Conservation (phyloP, 2,888 invertebrate species). For the Camponotus fellah region DNA sequence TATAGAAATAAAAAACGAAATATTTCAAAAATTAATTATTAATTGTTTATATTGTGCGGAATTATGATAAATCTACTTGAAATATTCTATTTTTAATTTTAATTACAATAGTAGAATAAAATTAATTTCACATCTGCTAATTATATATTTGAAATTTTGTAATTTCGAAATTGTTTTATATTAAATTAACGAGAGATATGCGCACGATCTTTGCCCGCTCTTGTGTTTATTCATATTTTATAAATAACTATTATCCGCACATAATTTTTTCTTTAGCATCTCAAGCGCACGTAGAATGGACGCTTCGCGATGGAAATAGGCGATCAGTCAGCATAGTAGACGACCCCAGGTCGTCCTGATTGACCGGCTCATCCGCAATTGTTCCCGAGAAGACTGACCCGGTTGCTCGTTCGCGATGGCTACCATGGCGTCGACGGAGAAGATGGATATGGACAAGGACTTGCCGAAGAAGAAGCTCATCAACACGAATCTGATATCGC, state of each 20-base stretch:
- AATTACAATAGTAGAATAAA: neutral
- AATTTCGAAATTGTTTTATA: constrained; percentile 3
- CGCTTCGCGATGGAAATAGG: constrained; percentile 60
- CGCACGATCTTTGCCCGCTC: neutral
- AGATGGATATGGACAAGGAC: constrained; percentile 77
- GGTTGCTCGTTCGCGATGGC: constrained; percentile 64
- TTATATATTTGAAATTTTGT: neutral
- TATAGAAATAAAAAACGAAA: no score
- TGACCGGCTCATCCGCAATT: constrained; percentile 44
- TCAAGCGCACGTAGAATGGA: constrained; percentile 51
- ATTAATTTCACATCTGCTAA: neutral
- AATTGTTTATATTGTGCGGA: neutral
- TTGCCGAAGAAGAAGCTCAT: constrained; percentile 86
- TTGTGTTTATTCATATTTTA: constrained; percentile 27
- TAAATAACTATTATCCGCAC: constrained; percentile 16
- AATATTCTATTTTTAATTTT: no score
- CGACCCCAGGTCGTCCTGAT: constrained; percentile 60
- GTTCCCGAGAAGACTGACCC: constrained; percentile 28
- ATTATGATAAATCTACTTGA: neutral
- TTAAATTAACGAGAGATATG: neutral
- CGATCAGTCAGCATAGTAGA: constrained; percentile 59
- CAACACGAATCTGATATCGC: constrained; percentile 91
- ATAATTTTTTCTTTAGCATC: constrained; percentile 9
- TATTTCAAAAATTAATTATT: no score
- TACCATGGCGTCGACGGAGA: constrained; percentile 77